A percentile compares a stretch with the other conserved stretches of the same genome.
These are phyloP conservation scores for Scylla paramamosain DNA, from an alignment of 1,140 invertebrate species.

Conservation along the genomic window DNA sequence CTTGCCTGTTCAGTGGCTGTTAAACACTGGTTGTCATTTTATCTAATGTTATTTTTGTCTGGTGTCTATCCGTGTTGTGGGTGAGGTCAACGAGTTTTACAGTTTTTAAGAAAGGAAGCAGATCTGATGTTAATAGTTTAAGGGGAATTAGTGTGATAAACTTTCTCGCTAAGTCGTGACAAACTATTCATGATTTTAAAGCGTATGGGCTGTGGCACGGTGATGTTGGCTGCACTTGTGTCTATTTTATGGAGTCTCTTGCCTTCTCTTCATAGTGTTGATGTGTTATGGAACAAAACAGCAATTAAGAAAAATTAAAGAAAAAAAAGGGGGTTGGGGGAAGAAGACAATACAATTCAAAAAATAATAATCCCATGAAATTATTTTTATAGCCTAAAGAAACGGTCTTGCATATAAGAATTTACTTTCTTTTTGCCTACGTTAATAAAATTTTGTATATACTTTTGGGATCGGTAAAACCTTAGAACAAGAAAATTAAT, in stretches of 20 bases:
- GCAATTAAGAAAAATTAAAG: too few species aligned
- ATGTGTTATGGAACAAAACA: too few species aligned
- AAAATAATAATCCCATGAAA: too few species aligned
- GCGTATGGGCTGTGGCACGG: slow-evolving; percentile 7
- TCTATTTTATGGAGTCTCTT: slow-evolving; percentile 33
- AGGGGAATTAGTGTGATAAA: background rate
- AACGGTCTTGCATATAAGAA: too few species aligned
- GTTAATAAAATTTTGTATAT: too few species aligned
- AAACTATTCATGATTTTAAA: slow-evolving; percentile 28
- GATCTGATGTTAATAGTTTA: background rate
- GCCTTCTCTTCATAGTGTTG: slow-evolving; percentile 26
- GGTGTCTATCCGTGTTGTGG: slow-evolving; percentile 13
- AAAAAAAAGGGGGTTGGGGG: too few species aligned
- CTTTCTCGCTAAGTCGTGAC: background rate
- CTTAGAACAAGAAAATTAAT: too few species aligned
- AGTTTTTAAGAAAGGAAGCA: slow-evolving; percentile 32
- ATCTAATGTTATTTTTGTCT: slow-evolving; percentile 25
- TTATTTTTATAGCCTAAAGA: too few species aligned
- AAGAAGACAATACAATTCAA: too few species aligned
- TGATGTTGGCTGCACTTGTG: background rate
- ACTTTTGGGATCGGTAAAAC: too few species aligned
- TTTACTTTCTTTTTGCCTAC: too few species aligned
- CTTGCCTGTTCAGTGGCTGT: slow-evolving; percentile 37
- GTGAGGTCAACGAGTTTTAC: background rate
- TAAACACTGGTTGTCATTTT: background rate